Evolutionary conservation across 2,113 vertebrate genomes (phyloP).

Genomic region (Coracopsis vasa): DNA sequence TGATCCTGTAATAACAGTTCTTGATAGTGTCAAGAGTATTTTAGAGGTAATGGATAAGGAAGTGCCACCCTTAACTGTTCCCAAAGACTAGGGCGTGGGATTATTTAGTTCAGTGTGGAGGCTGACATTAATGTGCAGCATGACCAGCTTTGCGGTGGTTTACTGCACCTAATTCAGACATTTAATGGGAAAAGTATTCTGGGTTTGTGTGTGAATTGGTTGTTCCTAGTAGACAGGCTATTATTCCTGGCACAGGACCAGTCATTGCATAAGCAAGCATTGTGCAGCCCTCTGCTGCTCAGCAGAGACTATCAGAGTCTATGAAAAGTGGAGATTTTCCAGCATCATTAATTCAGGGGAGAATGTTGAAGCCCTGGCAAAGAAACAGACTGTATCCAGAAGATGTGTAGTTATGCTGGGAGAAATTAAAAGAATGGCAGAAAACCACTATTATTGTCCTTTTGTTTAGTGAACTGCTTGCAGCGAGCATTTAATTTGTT

Average conservation of each 20-base stretch:
- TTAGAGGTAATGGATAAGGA: background rate
- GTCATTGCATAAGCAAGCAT: constrained; percentile 54
- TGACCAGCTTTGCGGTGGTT: background rate
- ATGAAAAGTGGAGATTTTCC: constrained; percentile 64
- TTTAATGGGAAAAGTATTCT: background rate
- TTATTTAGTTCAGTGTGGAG: background rate
- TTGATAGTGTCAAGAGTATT: background rate
- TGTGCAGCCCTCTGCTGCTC: constrained; percentile 45
- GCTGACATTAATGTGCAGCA: background rate
- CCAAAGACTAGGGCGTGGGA: background rate
- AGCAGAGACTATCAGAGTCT: background rate
- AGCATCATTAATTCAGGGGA: constrained; percentile 53
- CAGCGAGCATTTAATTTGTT: constrained; percentile 15
- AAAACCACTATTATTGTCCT: constrained; percentile 6
- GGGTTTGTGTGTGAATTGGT: background rate
- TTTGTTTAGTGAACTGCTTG: background rate
- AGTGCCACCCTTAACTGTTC: background rate
- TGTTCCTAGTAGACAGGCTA: background rate
- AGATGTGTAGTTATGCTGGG: constrained; percentile 25
- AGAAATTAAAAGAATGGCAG: constrained; percentile 35
- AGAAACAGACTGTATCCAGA: constrained; percentile 34
- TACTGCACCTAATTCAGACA: background rate
- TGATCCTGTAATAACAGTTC: background rate
- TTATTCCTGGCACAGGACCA: constrained; percentile 48
- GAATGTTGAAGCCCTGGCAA: constrained; percentile 21